A percentile compares a stretch with the other conserved stretches of the same genome.
Evolutionary conservation across 1,140 invertebrate species (phyloP).

Genomic region (Ylistrum balloti): DNA sequence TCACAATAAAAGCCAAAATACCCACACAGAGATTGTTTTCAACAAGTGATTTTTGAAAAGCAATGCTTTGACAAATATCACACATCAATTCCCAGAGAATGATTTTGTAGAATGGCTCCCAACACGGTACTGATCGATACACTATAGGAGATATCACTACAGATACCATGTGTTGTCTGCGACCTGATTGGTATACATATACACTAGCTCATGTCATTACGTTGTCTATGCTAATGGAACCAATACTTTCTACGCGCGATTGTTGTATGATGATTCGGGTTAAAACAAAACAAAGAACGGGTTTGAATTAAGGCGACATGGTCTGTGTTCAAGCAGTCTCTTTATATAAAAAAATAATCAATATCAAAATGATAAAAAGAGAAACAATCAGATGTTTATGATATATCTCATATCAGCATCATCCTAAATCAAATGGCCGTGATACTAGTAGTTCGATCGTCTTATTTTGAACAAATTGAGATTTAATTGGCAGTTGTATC

Average conservation of each 20-base stretch:
- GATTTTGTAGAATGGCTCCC: neutral
- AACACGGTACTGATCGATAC: neutral
- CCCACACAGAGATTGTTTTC: neutral
- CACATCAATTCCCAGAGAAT: neutral
- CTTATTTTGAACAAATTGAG: no score
- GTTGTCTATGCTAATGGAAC: neutral
- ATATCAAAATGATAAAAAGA: no score
- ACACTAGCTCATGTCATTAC: neutral
- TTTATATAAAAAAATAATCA: no score
- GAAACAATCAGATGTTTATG: no score
- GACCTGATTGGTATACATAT: neutral
- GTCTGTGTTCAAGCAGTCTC: neutral
- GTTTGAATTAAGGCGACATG: neutral
- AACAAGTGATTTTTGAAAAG: neutral
- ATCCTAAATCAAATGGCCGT: no score
- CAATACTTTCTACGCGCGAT: neutral
- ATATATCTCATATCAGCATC: no score
- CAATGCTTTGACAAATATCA: slow-evolving; percentile 24
- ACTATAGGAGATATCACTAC: neutral
- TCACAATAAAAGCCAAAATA: neutral
- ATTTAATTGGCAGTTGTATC: no score
- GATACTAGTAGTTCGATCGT: no score
- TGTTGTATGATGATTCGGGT: neutral
- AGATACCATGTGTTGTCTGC: neutral
- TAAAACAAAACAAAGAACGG: neutral